Base-by-base conservation (phyloP, 2,113 vertebrate species). In the Ciconia stormi region DNA sequence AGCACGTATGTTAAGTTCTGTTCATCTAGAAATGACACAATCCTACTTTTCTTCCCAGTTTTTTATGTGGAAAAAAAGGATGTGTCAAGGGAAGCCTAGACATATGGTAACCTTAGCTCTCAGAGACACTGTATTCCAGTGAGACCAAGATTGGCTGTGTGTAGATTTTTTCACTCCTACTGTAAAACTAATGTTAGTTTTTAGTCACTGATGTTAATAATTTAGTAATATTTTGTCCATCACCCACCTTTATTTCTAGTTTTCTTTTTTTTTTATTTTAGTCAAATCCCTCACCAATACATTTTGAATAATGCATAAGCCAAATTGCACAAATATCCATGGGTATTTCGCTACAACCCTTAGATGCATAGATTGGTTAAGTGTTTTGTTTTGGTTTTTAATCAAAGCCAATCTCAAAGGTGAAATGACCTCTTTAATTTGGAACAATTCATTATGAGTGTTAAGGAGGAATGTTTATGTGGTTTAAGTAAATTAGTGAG, bases 401-500 rank as follows among this genome's bases (percentile, higher is more conserved):
- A 77, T 88, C 70, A 92, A 27, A 85, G 27, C 16, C 76, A 65
- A 59, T 92, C 84, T 82, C 53, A 81, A 86, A 95, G 58, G 81
- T 95, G 59, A 93, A 95, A 88, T 55, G 88, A 74, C 86, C 87
- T 93, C 79, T 86, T 65, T 91, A 81, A 82, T 93, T 92, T 95
- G 38, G 81, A 94, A 87, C 58, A 90, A 93, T 96, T 94, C 47
- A 74, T 96, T 93, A 76, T 21, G 73, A 63, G 62, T 61, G 40
- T 81, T 96, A 79, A 81, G 38, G 83, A 89, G 20, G 49, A 92
- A 74, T 89, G 58, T 59, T 97, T 96, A 74, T 89, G 82, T 94
- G 53, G 70, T 63, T 97, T 95, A 93, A 84, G 89, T 71, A 92
- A 93, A 82, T 95, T 89, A 94, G 49, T 79, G 36, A 95, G 56